These are phyloP conservation scores for Archaeoteleia sp. DNA, from an alignment of 2,888 invertebrate species.

Conservation along the genomic window DNA sequence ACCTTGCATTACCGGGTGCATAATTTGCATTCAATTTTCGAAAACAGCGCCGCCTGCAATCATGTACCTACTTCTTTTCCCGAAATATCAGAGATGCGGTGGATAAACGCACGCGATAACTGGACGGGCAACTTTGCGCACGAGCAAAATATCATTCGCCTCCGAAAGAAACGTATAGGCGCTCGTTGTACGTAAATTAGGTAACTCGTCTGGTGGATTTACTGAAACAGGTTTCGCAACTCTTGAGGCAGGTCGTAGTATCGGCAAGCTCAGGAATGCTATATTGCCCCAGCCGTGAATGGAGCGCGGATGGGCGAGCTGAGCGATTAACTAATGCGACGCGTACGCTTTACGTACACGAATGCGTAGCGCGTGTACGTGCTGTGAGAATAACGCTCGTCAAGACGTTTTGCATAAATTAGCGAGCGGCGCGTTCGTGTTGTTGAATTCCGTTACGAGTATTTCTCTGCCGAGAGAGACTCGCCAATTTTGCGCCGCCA, in stretches of 20 bases:
- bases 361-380: background rate
- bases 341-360: constrained; percentile 1
- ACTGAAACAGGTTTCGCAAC: constrained; percentile 62
- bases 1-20: constrained; percentile 3
- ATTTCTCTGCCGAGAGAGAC: background rate
- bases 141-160: constrained; percentile 16
- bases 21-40: constrained; percentile 23
- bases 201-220: constrained; percentile 58
- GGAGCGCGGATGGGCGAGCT: constrained; percentile 17
- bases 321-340: constrained; percentile 30
- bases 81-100: constrained; percentile 12
- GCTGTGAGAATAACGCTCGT: constrained; percentile 9
- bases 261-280: constrained; percentile 56
- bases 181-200: constrained; percentile 56
- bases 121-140: constrained; percentile 11
- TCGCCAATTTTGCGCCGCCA: background rate
- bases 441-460: constrained; percentile 6
- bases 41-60: constrained; percentile 4
- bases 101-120: constrained; percentile 14
- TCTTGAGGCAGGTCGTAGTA: constrained; percentile 62
- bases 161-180: constrained; percentile 19
- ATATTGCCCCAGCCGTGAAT: constrained; percentile 53
- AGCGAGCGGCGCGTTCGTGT: background rate
- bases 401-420: constrained; percentile 16
- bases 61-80: background rate